Evolutionary conservation across 2,888 invertebrate genomes (phyloP).

Genomic region (Amphipoea oculea): DNA sequence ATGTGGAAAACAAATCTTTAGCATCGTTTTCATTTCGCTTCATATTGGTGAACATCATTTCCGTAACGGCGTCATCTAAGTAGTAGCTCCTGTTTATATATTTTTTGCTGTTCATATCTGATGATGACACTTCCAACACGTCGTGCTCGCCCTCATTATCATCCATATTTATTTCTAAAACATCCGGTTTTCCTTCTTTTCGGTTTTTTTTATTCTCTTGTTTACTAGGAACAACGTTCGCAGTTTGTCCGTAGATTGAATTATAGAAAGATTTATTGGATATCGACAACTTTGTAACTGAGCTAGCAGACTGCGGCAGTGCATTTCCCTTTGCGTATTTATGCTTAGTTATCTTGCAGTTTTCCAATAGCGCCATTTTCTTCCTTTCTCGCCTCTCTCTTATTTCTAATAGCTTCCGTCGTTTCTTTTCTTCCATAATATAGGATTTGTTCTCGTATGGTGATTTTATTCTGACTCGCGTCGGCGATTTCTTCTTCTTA

Average conservation of each 20-base stretch:
- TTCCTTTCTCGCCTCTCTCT: slow-evolving; percentile 82
- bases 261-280: slow-evolving; percentile 87
- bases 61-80: slow-evolving; percentile 82
- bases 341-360: slow-evolving; percentile 79
- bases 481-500: slow-evolving; percentile 78
- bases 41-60: slow-evolving; percentile 78
- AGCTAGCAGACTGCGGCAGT: slow-evolving; percentile 81
- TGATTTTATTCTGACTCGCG: slow-evolving; percentile 82
- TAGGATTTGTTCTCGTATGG: slow-evolving; percentile 85
- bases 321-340: slow-evolving; percentile 75
- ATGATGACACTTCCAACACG: slow-evolving; percentile 48
- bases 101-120: slow-evolving; percentile 71
- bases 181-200: slow-evolving; percentile 64
- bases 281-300: slow-evolving; percentile 86
- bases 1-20: slow-evolving; percentile 68
- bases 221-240: slow-evolving; percentile 64
- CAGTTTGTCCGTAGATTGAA: slow-evolving; percentile 83
- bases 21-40: slow-evolving; percentile 68
- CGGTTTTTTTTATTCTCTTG: slow-evolving; percentile 64
- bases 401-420: slow-evolving; percentile 83
- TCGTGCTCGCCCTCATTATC: slow-evolving; percentile 67
- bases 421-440: slow-evolving; percentile 83
- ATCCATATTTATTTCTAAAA: slow-evolving; percentile 31
- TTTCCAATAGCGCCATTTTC: slow-evolving; percentile 81
- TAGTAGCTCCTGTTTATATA: slow-evolving; percentile 80